A percentile compares a stretch with the other conserved stretches of the same genome.
Evolutionary conservation across 1,140 invertebrate genomes (phyloP).

Genomic region (Drosophila erecta): DNA sequence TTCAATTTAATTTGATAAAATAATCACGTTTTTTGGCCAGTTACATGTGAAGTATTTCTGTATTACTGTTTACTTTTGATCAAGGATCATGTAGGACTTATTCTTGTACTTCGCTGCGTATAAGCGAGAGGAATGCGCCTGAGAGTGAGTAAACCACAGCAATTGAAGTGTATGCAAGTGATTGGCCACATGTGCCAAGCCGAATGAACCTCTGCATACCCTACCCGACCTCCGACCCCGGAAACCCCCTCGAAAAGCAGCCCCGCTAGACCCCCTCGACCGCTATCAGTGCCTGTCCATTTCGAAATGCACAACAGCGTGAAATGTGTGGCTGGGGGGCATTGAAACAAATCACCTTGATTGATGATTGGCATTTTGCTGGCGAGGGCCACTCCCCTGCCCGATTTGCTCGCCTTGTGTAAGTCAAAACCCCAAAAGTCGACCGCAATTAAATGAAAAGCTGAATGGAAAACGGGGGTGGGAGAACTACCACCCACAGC

Average conservation of each 20-base stretch:
- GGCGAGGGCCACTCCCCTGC: constrained; percentile 34
- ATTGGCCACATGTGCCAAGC: constrained; percentile 79
- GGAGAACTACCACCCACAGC: constrained; percentile 6
- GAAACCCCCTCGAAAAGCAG: not conserved
- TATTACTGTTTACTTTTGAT: not conserved
- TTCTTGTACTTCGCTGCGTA: not conserved
- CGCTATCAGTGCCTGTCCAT: constrained; percentile 65
- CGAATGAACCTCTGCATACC: constrained; percentile 39
- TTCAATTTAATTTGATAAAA: too few relatives aligned
- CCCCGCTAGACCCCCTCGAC: constrained; percentile 7
- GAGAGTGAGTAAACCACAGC: constrained; percentile 46
- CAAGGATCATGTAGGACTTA: too few relatives aligned
- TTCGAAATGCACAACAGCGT: constrained; percentile 76
- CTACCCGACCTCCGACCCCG: not conserved
- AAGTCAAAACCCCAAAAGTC: constrained; percentile 76
- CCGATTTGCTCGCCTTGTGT: constrained; percentile 29
- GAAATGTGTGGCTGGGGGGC: constrained; percentile 76
- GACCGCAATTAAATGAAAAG: constrained; percentile 82
- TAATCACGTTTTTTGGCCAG: too few relatives aligned
- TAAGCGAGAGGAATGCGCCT: too few relatives aligned
- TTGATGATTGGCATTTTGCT: constrained; percentile 82
- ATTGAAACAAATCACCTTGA: constrained; percentile 83
- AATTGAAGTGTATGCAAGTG: constrained; percentile 79
- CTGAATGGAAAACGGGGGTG: constrained; percentile 22
- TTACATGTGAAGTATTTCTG: not conserved